Base-by-base conservation (phyloP, 2,888 invertebrate species). In the Allygus modestus region DNA sequence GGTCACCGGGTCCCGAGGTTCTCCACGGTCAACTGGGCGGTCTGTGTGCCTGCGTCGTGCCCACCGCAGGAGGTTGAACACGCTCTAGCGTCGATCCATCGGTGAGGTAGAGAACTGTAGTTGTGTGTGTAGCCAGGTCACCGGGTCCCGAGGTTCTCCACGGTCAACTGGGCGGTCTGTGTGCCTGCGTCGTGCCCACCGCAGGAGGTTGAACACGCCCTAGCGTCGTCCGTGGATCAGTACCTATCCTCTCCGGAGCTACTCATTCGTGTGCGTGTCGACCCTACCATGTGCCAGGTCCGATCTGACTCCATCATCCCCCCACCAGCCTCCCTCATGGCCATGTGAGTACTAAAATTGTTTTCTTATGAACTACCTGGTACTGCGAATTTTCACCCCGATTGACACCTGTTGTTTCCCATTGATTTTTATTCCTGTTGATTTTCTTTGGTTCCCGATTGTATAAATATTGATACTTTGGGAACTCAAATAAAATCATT, bases 131-230 rank as follows among this genome's bases (percentile, higher is more conserved):
- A 95, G 95, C 94, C 94, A 69, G 94, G 94, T 7, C 95, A 95
- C 89, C 91, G 94, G 85, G 93, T 95, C 9, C 95, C 95, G 0
- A 91, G 94, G 86, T 94, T 93, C 88, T 93, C 93, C 2, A 92
- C 93, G 20, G 91, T 94, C 77, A 93, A 94, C 87, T 95, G 94
- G 94, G 94, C 93, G 1, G 89, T 94, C 17, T 95, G 95, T 88
- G 92, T 94, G n/a, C 95, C 95, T 0, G 91, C 92, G 2, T 91
- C 92, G 0, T 95, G 95, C 89, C 91, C 91, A 0, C 86, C 92
- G 11, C 88, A 90, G 28, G 94, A 95, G 88, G 92, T 94, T 0
- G 92, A 94, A 88, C 89, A 91, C 23, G 92, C 93, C 0, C 89
- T 94, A 41, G 90, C 90, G 71, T 91, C 92, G 73, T 91, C 90